These are phyloP conservation scores for Luffia ferchaultella DNA, from an alignment of 2,888 invertebrate genomes.

Conservation along the genomic window DNA sequence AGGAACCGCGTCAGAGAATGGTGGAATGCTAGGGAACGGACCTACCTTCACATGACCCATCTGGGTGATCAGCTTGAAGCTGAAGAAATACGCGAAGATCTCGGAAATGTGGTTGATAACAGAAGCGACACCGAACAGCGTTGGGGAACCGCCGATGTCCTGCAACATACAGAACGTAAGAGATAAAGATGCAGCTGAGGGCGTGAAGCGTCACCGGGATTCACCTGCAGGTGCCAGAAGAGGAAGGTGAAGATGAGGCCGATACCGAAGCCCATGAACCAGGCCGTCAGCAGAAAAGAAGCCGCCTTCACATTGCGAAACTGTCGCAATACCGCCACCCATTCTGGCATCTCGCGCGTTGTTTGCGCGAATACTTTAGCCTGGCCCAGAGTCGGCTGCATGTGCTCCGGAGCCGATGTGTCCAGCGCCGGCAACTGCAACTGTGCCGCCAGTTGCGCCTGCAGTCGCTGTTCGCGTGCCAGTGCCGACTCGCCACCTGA, in stretches of 20 bases:
- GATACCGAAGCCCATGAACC: slow-evolving; percentile 99
- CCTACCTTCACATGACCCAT: slow-evolving; percentile 92
- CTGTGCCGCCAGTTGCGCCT: slow-evolving; percentile 85
- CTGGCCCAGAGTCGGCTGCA: slow-evolving; percentile 45
- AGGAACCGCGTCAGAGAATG: too few species aligned
- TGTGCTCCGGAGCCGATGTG: slow-evolving; percentile 63
- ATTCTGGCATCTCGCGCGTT: slow-evolving; percentile 89
- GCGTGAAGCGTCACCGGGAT: background rate
- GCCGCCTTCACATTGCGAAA: slow-evolving; percentile 91
- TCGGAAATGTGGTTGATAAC: slow-evolving; percentile 99
- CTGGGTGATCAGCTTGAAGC: slow-evolving; percentile 92
- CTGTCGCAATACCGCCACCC: slow-evolving; percentile 90
- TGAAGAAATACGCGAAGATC: slow-evolving; percentile 98
- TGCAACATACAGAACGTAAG: slow-evolving; percentile 38
- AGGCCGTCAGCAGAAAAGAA: slow-evolving; percentile 93
- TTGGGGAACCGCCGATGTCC: slow-evolving; percentile 96
- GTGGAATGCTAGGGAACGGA: too few species aligned
- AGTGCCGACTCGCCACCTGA: background rate
- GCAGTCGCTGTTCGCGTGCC: slow-evolving; percentile 76
- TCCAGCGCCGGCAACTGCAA: slow-evolving; percentile 82
- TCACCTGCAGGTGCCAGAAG: slow-evolving; percentile 97
- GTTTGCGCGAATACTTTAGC: slow-evolving; percentile 94
- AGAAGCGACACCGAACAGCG: slow-evolving; percentile 96
- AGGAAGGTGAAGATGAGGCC: slow-evolving; percentile 98
- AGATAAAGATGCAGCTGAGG: background rate